A percentile compares a stretch with the other conserved stretches of the same genome.
These are phyloP conservation scores for Coregonus sp. DNA, from an alignment of 2,797 vertebrate genomes.

Conservation along the genomic window DNA sequence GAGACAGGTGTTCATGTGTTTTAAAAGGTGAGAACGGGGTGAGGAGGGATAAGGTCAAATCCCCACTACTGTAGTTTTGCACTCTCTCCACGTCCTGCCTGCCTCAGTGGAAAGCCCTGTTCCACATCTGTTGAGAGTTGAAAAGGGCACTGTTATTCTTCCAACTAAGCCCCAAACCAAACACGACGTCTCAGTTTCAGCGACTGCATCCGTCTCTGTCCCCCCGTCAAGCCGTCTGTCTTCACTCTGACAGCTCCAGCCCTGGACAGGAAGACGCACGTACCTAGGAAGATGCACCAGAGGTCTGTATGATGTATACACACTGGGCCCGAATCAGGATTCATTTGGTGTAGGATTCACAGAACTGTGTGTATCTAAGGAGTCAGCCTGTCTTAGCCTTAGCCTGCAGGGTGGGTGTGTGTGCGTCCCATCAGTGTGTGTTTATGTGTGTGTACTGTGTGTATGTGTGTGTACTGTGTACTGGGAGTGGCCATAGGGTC, in stretches of 20 bases:
- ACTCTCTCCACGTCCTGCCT: not conserved
- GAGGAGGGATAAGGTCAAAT: slow-evolving; percentile 1
- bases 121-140: slow-evolving; percentile 34
- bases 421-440: not conserved
- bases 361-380: not conserved
- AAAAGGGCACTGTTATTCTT: slow-evolving; percentile 27
- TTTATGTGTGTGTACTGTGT: too few relatives aligned
- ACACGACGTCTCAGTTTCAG: slow-evolving; percentile 20
- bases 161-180: slow-evolving; percentile 20
- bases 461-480: not conserved
- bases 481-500: not conserved
- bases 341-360: not conserved
- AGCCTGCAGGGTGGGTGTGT: slow-evolving; percentile 2
- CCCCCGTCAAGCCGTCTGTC: too few relatives aligned
- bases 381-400: not conserved
- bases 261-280: not conserved
- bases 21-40: not conserved
- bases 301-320: not conserved
- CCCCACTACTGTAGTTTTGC: not conserved
- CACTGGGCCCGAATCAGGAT: not conserved
- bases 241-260: not conserved
- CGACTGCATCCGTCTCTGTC: too few relatives aligned
- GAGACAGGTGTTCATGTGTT: not conserved
- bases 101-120: slow-evolving; percentile 19
- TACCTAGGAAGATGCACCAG: not conserved